A percentile compares a stretch with the other conserved stretches of the same genome.
phyloP scores from a whole-genome alignment of 2,888 invertebrate species.

The Ligdia adustata region DNA sequence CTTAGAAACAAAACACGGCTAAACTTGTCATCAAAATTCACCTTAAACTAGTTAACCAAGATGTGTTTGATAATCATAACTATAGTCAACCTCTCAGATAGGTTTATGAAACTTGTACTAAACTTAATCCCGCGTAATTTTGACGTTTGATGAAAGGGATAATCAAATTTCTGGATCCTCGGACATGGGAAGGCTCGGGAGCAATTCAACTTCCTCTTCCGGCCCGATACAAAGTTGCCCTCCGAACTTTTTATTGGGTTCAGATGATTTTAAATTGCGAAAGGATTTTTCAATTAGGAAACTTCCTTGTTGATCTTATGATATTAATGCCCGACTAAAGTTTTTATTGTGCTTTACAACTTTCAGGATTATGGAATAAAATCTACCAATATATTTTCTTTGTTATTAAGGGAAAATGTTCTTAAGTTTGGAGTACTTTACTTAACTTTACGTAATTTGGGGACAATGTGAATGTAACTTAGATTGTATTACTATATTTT shows the following conservation, averaged over 20 bases:
- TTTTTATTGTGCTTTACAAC: not conserved
- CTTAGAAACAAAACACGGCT: not conserved
- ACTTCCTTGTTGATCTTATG: slow-evolving; percentile 15
- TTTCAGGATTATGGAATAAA: too few species aligned
- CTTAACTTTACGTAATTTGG: too few species aligned
- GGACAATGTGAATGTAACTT: too few species aligned
- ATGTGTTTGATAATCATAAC: slow-evolving; percentile 26
- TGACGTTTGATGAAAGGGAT: slow-evolving; percentile 41
- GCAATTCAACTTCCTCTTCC: slow-evolving; percentile 35
- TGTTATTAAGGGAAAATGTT: too few species aligned
- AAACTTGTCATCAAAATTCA: slow-evolving; percentile 7
- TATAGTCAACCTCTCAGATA: slow-evolving; percentile 18
- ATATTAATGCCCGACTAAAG: slow-evolving; percentile 5
- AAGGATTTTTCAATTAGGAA: slow-evolving; percentile 22
- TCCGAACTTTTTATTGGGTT: slow-evolving; percentile 30
- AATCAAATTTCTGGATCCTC: slow-evolving; percentile 40
- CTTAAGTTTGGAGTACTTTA: too few species aligned
- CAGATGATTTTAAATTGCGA: slow-evolving; percentile 23
- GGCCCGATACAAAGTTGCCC: slow-evolving; percentile 31
- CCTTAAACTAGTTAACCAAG: slow-evolving; percentile 17
- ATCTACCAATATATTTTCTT: too few species aligned
- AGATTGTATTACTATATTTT: too few species aligned
- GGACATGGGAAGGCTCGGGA: slow-evolving; percentile 28
- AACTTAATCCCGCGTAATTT: slow-evolving; percentile 40
- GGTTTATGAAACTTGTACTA: slow-evolving; percentile 37